Conservation (phyloP, 2,797 vertebrate genomes). For the Gymnopithys bicolor region DNA sequence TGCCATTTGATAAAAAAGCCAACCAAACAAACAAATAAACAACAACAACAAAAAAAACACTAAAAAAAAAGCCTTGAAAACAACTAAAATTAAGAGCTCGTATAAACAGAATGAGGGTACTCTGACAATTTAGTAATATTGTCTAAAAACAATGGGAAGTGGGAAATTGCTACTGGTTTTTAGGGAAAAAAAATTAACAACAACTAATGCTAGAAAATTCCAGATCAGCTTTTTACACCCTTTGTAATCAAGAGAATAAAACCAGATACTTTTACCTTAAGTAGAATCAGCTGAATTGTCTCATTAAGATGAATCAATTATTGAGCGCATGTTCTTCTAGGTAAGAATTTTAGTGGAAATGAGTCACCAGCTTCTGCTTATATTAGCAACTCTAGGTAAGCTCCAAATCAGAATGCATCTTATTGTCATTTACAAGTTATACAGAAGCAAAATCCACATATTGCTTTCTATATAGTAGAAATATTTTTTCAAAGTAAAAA, state of each 20-base stretch:
- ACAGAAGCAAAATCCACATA: neutral
- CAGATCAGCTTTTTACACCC: neutral
- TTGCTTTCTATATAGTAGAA: neutral
- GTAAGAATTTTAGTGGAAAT: neutral
- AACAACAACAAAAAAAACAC: too few relatives aligned
- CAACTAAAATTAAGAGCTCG: neutral
- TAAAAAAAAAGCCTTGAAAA: neutral
- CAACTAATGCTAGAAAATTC: neutral
- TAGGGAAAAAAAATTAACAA: too few relatives aligned
- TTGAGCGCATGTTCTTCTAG: neutral
- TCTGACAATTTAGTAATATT: neutral
- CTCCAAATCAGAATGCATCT: neutral
- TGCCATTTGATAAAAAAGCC: neutral
- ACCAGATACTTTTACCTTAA: neutral
- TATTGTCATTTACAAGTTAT: neutral
- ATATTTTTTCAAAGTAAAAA: neutral
- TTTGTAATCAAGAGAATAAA: neutral
- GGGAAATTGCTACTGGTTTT: rapidly evolving
- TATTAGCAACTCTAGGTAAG: neutral
- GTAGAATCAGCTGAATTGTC: neutral
- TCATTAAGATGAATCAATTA: neutral
- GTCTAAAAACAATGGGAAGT: neutral
- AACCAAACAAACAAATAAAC: too few relatives aligned
- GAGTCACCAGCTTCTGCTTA: neutral
- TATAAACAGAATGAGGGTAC: neutral